These are phyloP conservation scores for Blera fallax DNA, from an alignment of 2,888 invertebrate genomes.

Conservation along the genomic window DNA sequence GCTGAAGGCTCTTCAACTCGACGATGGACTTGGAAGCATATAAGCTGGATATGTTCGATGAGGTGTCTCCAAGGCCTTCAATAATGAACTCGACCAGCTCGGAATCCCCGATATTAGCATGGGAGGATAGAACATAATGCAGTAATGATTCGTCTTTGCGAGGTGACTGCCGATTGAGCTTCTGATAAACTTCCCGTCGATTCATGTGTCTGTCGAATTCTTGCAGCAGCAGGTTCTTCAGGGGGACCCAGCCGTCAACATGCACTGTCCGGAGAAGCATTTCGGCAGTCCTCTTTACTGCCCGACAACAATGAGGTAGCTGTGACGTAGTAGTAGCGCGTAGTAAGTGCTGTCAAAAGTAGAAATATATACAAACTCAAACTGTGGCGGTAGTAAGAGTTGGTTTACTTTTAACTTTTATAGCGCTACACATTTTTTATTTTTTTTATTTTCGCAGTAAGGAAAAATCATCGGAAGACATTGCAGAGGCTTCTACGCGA, in stretches of 20 bases:
- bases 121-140: not conserved
- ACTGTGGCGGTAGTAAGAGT: too few relatives aligned
- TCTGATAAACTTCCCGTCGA: not conserved
- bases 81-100: constrained; percentile 24
- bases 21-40: not conserved
- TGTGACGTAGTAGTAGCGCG: too few relatives aligned
- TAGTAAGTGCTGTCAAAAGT: too few relatives aligned
- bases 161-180: not conserved
- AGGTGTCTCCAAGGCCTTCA: constrained; percentile 1
- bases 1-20: not conserved
- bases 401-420: too few relatives aligned
- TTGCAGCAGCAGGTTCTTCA: not conserved
- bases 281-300: not conserved
- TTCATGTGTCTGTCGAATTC: not conserved
- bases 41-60: constrained; percentile 4
- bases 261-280: not conserved
- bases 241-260: not conserved
- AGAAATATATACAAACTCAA: too few relatives aligned
- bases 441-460: too few relatives aligned
- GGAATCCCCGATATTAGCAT: too few relatives aligned
- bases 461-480: too few relatives aligned
- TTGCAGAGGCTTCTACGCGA: too few relatives aligned
- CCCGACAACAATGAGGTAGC: too few relatives aligned
- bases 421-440: too few relatives aligned
- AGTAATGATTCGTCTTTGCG: not conserved